Conservation (phyloP, 2,888 invertebrate genomes). For the Ormyrus rosae region DNA sequence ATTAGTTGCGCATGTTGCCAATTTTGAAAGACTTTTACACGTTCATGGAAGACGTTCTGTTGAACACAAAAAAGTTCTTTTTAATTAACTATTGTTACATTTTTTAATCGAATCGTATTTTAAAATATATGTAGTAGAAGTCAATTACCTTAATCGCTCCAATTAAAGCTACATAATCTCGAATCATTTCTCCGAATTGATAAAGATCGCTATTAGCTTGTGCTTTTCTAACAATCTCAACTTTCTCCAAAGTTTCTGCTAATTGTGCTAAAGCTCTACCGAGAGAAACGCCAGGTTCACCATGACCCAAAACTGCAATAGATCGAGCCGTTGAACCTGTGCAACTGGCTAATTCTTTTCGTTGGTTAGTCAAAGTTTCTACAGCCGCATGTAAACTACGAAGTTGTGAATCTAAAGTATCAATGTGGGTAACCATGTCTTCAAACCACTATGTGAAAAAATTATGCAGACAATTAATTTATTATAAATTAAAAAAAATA, state of each 20-base stretch:
- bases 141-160: conserved; percentile 87
- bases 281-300: conserved; percentile 94
- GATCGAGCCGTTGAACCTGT: conserved; percentile 92
- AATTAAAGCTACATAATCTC: conserved; percentile 95
- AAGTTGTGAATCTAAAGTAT: conserved; percentile 91
- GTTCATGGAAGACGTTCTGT: conserved; percentile 83
- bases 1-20: conserved; percentile 98
- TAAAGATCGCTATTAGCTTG: conserved; percentile 97
- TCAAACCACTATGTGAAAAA: conserved; percentile 92
- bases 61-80: background rate
- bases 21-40: conserved; percentile 92
- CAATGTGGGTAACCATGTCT: conserved; percentile 94
- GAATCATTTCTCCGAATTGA: conserved; percentile 94
- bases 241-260: conserved; percentile 85
- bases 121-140: background rate
- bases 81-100: background rate
- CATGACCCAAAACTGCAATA: conserved; percentile 91
- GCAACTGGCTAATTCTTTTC: conserved; percentile 88
- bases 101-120: background rate
- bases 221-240: conserved; percentile 91
- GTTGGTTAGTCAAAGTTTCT: conserved; percentile 90
- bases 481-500: background rate
- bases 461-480: background rate
- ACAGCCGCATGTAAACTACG: conserved; percentile 91
- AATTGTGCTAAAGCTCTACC: conserved; percentile 93